Evolutionary conservation across 2,888 invertebrate species (phyloP).

Genomic region (Spatulosminthurus flaviceps): DNA sequence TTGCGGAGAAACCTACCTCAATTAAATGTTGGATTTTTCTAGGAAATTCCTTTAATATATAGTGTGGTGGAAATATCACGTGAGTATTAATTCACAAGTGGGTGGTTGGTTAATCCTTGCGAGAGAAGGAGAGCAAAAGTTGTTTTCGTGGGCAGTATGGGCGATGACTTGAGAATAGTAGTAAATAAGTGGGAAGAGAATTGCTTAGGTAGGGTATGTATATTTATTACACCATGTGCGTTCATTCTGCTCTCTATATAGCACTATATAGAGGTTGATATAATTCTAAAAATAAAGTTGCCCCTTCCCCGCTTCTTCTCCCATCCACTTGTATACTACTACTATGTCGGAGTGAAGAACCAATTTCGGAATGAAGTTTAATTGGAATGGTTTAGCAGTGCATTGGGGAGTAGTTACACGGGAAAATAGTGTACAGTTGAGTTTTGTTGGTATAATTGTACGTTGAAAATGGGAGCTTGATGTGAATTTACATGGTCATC

Average conservation of each 20-base stretch:
- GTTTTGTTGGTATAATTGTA: neutral
- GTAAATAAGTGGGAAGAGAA: neutral
- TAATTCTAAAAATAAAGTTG: neutral
- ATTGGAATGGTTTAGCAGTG: neutral
- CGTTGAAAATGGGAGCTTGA: neutral
- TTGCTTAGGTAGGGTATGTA: too few species aligned
- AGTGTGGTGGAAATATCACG: too few species aligned
- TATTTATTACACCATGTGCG: too few species aligned
- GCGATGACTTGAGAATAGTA: neutral
- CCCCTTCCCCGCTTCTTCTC: neutral
- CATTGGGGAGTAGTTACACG: neutral
- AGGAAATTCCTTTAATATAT: too few species aligned
- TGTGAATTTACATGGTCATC: neutral
- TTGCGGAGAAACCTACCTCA: too few species aligned
- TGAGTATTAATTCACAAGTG: too few species aligned
- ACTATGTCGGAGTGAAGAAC: neutral
- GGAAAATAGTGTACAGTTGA: neutral
- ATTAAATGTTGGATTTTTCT: too few species aligned
- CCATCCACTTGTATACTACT: neutral
- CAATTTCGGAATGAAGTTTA: conserved; percentile 2
- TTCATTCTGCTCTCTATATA: too few species aligned
- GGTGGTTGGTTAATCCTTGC: too few species aligned
- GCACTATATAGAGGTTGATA: neutral
- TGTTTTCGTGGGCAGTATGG: neutral
- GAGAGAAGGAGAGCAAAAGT: too few species aligned